phyloP scores from a whole-genome alignment of 2,797 vertebrate genomes.

The Brotula barbata region DNA sequence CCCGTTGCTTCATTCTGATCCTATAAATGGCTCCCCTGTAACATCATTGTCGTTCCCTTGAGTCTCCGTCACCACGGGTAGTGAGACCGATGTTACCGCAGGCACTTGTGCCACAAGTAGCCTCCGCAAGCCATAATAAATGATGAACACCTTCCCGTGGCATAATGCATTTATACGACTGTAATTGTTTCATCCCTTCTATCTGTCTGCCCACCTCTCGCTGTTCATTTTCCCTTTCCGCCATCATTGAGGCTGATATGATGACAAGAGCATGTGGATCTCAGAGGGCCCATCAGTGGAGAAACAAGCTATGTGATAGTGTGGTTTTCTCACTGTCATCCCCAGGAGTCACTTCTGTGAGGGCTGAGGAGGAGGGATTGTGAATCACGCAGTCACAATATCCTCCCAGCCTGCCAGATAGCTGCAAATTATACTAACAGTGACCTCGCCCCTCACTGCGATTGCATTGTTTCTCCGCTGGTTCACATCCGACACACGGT shows the following conservation, averaged over 20 bases:
- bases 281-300: constrained; percentile 55
- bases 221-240: constrained; percentile 44
- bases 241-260: constrained; percentile 50
- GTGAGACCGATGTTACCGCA: constrained; percentile 38
- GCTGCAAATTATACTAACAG: constrained; percentile 56
- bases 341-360: constrained; percentile 51
- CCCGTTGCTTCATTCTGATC: constrained; percentile 49
- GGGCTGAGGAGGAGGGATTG: constrained; percentile 61
- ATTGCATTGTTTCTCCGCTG: constrained; percentile 46
- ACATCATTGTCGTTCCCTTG: constrained; percentile 30
- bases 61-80: constrained; percentile 38
- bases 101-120: constrained; percentile 31
- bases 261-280: constrained; percentile 47
- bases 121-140: constrained; percentile 27
- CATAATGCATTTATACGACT: constrained; percentile 30
- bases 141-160: constrained; percentile 34
- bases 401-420: constrained; percentile 40
- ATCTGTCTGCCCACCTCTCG: constrained; percentile 39
- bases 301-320: constrained; percentile 58
- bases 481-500: constrained; percentile 29
- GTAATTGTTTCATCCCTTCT: constrained; percentile 52
- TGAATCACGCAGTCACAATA: constrained; percentile 53
- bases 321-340: constrained; percentile 46
- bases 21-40: constrained; percentile 55
- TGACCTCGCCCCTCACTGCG: constrained; percentile 53